Evolutionary conservation across 1,140 invertebrate species (phyloP).

Genomic region (Dreissena polymorpha): DNA sequence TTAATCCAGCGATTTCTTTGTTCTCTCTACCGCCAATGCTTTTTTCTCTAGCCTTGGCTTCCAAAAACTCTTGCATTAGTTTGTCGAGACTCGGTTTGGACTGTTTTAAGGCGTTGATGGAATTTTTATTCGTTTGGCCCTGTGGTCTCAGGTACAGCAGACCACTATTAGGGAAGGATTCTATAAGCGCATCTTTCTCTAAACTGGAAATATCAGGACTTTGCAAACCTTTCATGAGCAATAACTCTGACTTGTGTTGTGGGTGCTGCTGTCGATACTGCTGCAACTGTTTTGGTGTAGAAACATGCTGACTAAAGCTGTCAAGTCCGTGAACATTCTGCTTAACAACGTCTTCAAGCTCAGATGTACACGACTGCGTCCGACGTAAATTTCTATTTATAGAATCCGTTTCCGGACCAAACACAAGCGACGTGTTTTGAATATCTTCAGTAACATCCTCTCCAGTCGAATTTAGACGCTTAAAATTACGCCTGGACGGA

Average conservation of each 20-base stretch:
- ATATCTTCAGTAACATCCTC: constrained; percentile 22
- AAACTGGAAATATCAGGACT: constrained; percentile 58
- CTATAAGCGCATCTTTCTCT: constrained; percentile 53
- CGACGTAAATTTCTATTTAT: constrained; percentile 7
- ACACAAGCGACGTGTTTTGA: constrained; percentile 13
- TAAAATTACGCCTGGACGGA: constrained; percentile 20
- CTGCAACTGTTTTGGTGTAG: not conserved
- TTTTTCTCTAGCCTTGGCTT: constrained; percentile 16
- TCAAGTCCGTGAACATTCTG: not conserved
- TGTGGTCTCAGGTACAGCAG: not conserved
- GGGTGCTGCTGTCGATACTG: not conserved
- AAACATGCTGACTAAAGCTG: not conserved
- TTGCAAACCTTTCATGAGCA: constrained; percentile 35
- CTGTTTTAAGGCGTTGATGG: constrained; percentile 34
- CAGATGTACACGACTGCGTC: constrained; percentile 48
- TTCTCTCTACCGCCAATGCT: not conserved
- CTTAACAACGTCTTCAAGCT: constrained; percentile 23
- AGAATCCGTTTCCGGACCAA: constrained; percentile 34
- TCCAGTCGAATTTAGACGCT: constrained; percentile 49
- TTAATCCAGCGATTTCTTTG: not conserved
- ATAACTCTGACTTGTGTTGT: not conserved
- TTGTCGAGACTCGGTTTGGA: constrained; percentile 41
- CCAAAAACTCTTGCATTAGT: constrained; percentile 25
- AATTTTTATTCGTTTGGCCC: constrained; percentile 34
- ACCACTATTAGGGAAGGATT: constrained; percentile 43